Evolutionary conservation across 2,888 invertebrate species (phyloP).

Genomic region (Andrena minutula): DNA sequence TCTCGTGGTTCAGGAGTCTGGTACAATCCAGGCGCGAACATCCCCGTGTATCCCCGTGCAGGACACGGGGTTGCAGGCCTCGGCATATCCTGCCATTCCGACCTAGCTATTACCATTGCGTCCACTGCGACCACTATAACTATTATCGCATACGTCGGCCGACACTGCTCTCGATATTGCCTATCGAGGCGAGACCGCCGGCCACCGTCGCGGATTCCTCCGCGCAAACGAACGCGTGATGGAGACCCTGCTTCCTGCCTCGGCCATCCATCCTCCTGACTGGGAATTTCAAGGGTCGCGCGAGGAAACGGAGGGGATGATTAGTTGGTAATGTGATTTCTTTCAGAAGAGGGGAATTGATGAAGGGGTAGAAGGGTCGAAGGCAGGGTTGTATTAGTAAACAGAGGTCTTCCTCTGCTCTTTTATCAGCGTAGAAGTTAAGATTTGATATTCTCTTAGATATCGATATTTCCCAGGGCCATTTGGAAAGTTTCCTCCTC

Average conservation of each 20-base stretch:
- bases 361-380: too few species aligned
- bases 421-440: background rate
- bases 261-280: too few species aligned
- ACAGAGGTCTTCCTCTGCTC: background rate
- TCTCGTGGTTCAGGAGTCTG: slow-evolving; percentile 45
- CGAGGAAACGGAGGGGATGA: too few species aligned
- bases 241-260: too few species aligned
- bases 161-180: background rate
- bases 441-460: background rate
- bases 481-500: background rate
- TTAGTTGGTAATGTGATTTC: too few species aligned
- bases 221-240: too few species aligned
- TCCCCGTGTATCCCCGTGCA: slow-evolving; percentile 27
- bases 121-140: background rate
- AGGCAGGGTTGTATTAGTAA: background rate
- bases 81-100: slow-evolving; percentile 4
- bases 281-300: too few species aligned
- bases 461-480: background rate
- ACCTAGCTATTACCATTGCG: slow-evolving; percentile 8
- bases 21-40: slow-evolving; percentile 41
- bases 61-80: slow-evolving; percentile 6
- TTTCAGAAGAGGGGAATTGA: too few species aligned
- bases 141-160: slow-evolving; percentile 20
- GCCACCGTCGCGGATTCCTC: slow-evolving; percentile 2
- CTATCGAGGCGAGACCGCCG: background rate